Evolutionary conservation across 2,888 invertebrate genomes (phyloP).

Genomic region (Marasmarcha lunaedactyla): DNA sequence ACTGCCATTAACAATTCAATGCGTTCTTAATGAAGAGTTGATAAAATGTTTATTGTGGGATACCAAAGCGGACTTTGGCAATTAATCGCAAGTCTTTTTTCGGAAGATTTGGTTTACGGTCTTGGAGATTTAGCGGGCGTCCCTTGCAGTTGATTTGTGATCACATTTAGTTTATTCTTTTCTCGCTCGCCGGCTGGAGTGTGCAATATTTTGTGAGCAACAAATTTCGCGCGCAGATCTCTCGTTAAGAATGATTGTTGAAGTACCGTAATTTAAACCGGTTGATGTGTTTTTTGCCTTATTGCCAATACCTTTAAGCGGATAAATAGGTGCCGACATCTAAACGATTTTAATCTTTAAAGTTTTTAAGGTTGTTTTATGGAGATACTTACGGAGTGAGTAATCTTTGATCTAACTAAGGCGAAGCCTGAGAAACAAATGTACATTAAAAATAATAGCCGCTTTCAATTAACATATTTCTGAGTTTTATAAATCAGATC

Average conservation of each 20-base stretch:
- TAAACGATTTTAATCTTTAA: background rate
- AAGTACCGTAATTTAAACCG: slow-evolving; percentile 33
- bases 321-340: slow-evolving; percentile 9
- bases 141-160: slow-evolving; percentile 51
- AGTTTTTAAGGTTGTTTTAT: background rate
- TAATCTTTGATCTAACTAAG: background rate
- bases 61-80: slow-evolving; percentile 49
- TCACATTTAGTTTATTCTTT: slow-evolving; percentile 43
- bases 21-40: slow-evolving; percentile 58
- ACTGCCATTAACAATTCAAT: slow-evolving; percentile 64
- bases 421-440: background rate
- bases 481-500: no score
- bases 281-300: slow-evolving; percentile 17
- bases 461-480: no score
- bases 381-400: background rate
- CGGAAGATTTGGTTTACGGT: slow-evolving; percentile 47
- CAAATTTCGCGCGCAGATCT: slow-evolving; percentile 50
- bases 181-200: slow-evolving; percentile 42
- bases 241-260: slow-evolving; percentile 39
- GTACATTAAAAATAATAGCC: no score
- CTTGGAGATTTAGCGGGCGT: slow-evolving; percentile 48
- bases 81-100: slow-evolving; percentile 54
- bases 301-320: slow-evolving; percentile 10
- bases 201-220: slow-evolving; percentile 52
- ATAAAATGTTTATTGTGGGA: slow-evolving; percentile 63